Percentiles rank a stretch among this genome's conserved stretches.
These are phyloP conservation scores for Coracias cyanogaster DNA, from an alignment of 2,797 vertebrate genomes.

Conservation along the genomic window DNA sequence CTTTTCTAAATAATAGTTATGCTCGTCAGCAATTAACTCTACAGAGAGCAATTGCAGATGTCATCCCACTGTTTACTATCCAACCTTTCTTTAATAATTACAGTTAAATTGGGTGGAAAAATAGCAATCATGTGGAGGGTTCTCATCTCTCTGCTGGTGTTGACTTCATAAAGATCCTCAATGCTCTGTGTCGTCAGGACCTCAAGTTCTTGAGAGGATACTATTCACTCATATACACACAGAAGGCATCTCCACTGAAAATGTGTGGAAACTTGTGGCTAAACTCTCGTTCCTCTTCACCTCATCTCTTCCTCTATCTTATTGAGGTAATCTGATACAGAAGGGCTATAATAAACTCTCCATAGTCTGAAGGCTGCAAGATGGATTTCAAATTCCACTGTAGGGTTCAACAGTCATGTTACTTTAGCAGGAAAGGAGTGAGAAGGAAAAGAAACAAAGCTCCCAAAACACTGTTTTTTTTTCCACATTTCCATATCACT, in stretches of 20 bases:
- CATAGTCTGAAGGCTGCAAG: neutral
- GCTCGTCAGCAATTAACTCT: neutral
- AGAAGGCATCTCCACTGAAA: neutral
- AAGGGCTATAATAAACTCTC: neutral
- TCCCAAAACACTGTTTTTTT: neutral
- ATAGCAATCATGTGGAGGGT: neutral
- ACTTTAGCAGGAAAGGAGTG: neutral
- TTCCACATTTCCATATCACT: neutral
- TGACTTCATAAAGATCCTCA: neutral
- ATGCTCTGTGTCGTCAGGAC: neutral
- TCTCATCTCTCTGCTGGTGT: neutral
- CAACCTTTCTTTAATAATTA: slow-evolving; percentile 15
- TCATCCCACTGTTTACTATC: slow-evolving; percentile 2
- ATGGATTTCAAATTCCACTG: neutral
- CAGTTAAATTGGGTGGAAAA: neutral
- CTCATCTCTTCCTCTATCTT: neutral
- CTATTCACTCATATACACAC: neutral
- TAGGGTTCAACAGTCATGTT: neutral
- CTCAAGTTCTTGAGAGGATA: neutral
- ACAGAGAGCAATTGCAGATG: neutral
- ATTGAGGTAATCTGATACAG: neutral
- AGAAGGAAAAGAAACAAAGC: neutral
- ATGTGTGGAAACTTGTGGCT: neutral
- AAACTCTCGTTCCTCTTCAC: neutral
- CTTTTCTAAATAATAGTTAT: neutral